Evolutionary conservation across 2,888 invertebrate species (phyloP).

Genomic region (Tuberolachnus salignus): DNA sequence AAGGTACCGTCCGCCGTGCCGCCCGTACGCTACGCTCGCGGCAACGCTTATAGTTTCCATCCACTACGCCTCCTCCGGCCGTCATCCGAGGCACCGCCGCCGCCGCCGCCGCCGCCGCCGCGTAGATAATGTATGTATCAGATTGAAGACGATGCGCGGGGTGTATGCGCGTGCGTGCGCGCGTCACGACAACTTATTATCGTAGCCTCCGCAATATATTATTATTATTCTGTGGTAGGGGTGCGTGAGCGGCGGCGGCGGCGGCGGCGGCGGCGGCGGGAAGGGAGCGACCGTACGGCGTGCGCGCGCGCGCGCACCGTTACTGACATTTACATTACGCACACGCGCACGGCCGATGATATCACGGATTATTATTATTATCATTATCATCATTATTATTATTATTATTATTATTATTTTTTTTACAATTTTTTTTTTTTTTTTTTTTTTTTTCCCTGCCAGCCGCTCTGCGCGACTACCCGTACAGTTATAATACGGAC

Average conservation of each 20-base stretch:
- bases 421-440: background rate
- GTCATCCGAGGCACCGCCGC: background rate
- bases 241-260: too few species aligned
- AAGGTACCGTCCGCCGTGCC: background rate
- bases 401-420: background rate
- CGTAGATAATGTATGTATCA: background rate
- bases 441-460: background rate
- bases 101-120: background rate
- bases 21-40: background rate
- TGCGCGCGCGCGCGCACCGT: background rate
- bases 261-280: background rate
- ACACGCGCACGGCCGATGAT: background rate
- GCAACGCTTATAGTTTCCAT: background rate
- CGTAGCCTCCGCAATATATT: conserved; percentile 1
- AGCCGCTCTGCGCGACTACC: background rate
- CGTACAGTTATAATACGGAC: too few species aligned
- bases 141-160: too few species aligned
- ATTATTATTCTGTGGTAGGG: too few species aligned
- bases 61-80: too few species aligned
- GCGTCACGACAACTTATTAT: background rate
- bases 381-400: background rate
- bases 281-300: too few species aligned
- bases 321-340: background rate
- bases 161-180: background rate
- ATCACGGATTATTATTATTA: background rate